Evolutionary conservation across 2,888 invertebrate species (phyloP).

Genomic region (Sabellastarte sp.): DNA sequence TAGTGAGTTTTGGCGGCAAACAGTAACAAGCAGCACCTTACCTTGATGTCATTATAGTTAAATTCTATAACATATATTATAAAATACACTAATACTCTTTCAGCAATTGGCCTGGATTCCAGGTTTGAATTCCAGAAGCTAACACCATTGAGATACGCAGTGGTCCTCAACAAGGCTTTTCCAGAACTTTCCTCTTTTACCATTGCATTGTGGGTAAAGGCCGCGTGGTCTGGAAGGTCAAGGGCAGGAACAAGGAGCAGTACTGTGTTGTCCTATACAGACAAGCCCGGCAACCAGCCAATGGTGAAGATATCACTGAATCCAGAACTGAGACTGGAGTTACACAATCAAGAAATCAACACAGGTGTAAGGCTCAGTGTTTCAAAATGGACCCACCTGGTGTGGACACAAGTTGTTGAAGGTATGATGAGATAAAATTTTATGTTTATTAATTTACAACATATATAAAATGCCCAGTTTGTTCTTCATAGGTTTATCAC

Average conservation of each 20-base stretch:
- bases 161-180: conserved; percentile 50
- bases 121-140: conserved; percentile 24
- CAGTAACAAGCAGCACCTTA: too few species aligned
- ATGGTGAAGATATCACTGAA: conserved; percentile 43
- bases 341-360: conserved; percentile 33
- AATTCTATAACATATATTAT: too few species aligned
- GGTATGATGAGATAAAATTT: too few species aligned
- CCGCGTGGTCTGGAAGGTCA: too few species aligned
- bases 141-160: conserved; percentile 31
- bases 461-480: too few species aligned
- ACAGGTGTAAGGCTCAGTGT: conserved; percentile 36
- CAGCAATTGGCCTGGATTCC: conserved; percentile 30
- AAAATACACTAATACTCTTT: not conserved
- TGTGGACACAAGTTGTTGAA: conserved; percentile 46
- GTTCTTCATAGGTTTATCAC: too few species aligned
- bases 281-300: too few species aligned
- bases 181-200: conserved; percentile 49
- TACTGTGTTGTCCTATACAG: too few species aligned
- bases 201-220: conserved; percentile 53
- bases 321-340: conserved; percentile 37
- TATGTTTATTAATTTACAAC: too few species aligned
- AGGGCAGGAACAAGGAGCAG: too few species aligned
- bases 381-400: conserved; percentile 46
- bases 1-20: too few species aligned
- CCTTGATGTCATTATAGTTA: too few species aligned